phyloP scores from a whole-genome alignment of 2,797 vertebrate genomes.

The Mus caroli region DNA sequence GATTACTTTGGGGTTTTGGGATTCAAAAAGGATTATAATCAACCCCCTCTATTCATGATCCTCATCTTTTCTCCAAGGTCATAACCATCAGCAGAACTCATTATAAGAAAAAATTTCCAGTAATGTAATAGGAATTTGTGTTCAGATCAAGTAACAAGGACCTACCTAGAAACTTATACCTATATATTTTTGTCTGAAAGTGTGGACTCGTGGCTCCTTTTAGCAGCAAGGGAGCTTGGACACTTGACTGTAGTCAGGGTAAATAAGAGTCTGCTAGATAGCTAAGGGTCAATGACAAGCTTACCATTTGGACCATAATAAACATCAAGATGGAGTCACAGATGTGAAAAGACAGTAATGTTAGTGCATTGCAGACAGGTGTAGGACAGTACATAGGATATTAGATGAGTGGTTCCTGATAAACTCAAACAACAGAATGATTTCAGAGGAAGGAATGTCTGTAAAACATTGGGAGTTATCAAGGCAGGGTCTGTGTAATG shows the following conservation, averaged over 20 bases:
- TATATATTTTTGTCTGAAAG: not conserved
- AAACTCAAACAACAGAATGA: not conserved
- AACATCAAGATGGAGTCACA: not conserved
- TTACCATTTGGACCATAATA: not conserved
- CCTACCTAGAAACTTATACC: not conserved
- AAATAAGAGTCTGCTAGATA: not conserved
- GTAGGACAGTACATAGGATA: not conserved
- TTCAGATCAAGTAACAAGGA: conserved; percentile 72
- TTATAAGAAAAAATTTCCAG: conserved; percentile 64
- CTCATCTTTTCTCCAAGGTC: conserved; percentile 41
- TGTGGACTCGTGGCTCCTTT: not conserved
- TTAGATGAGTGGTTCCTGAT: not conserved
- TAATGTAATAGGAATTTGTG: not conserved
- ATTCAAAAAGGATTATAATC: conserved; percentile 74
- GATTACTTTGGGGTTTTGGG: conserved; percentile 68
- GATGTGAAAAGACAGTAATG: not conserved
- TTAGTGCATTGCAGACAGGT: not conserved
- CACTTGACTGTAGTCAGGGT: not conserved
- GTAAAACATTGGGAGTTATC: not conserved
- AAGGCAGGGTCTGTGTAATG: not conserved
- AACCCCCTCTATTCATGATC: not conserved
- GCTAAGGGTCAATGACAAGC: not conserved
- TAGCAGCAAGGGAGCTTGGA: not conserved
- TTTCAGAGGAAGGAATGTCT: not conserved
- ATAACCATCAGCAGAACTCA: conserved; percentile 68